These are phyloP conservation scores for Thalassoma bifasciatum DNA, from an alignment of 2,113 vertebrate genomes.

Conservation along the genomic window DNA sequence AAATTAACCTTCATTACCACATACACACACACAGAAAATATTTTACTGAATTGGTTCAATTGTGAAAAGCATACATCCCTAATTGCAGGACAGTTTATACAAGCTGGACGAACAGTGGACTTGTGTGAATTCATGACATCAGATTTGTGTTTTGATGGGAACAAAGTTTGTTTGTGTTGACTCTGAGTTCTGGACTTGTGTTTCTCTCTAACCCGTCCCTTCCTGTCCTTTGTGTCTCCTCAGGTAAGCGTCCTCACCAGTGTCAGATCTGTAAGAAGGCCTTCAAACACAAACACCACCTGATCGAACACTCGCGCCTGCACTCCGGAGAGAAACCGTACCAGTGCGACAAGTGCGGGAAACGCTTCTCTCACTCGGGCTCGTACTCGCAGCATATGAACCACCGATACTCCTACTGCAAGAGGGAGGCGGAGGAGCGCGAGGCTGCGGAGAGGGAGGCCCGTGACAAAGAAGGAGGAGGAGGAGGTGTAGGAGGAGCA, in stretches of 20 bases:
- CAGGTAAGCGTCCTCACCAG: conserved; percentile 98
- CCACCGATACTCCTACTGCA: conserved; percentile 99
- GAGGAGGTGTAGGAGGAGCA: conserved; percentile 87
- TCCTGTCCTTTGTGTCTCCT: conserved; percentile 71
- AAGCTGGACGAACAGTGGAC: no score
- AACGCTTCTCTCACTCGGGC: conserved; percentile 97
- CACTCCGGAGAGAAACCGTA: conserved; percentile 95
- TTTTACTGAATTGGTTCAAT: no score
- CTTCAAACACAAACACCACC: conserved; percentile 98
- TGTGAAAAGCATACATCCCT: no score
- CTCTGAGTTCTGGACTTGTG: background rate
- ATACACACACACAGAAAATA: no score
- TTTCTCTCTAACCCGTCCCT: conserved; percentile 6
- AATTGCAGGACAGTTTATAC: no score
- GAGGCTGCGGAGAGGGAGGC: conserved; percentile 93
- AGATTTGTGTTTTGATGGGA: no score
- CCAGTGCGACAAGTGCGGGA: conserved; percentile 86
- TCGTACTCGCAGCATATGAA: conserved; percentile 99
- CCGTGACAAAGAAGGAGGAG: conserved; percentile 90
- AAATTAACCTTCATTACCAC: no score
- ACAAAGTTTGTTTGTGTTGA: no score
- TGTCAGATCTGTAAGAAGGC: conserved; percentile 99
- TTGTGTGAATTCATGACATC: no score
- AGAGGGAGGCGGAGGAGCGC: conserved; percentile 95
- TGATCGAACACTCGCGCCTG: conserved; percentile 96